Evolutionary conservation across 2,113 vertebrate genomes (phyloP), one percentile per base, ranked within the genome.

Genomic region (Circaetus cinerascens): DNA sequence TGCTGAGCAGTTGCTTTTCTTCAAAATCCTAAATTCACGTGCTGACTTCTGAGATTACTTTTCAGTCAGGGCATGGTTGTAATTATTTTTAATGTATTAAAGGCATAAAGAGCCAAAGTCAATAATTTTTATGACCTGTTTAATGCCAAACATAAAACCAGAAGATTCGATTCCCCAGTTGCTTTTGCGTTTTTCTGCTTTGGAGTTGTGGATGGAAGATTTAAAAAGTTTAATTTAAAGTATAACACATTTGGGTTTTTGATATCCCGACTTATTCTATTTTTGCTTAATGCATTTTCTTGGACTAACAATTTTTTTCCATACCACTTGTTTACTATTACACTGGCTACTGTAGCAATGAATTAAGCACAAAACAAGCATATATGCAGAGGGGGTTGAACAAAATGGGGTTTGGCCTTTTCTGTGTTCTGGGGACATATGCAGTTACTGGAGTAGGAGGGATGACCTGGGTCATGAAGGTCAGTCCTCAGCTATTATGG

Each of bases 111-210:
- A 93, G 93, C 86, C 88, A 90, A 97, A 97, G 92, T 89, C 92
- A 92, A 73, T 96, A 95, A 55, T 91, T 95, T 97, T 96, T 95
- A 96, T 78, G 92, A 86, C 71, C 67, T 94, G 80, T 97, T 96
- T 95, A 97, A 88, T 94, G 84, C 80, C 78, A 91, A 56, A 81
- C 69, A 51, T 95, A 92, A 97, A 92, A 9, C 46, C 57, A 45
- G 53, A 91, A 92, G 64, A 53, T 94, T 81, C 0, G 25, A 73
- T 94, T 95, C 68, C n/a, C 29, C 51, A 26, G 9, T 90, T 50
- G 34, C 78, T 88, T 91, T 45, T 77, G 43, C 15, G 1, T 80
- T 95, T 86, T 91, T 73, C 23, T 93, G 40, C 38, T 95, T 88
- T 91, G 66, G 75, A 94, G 38, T 59, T 88, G 36, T 30, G 34